These are phyloP conservation scores for Tetropium fuscum DNA, from an alignment of 2,888 invertebrate species.

Conservation along the genomic window DNA sequence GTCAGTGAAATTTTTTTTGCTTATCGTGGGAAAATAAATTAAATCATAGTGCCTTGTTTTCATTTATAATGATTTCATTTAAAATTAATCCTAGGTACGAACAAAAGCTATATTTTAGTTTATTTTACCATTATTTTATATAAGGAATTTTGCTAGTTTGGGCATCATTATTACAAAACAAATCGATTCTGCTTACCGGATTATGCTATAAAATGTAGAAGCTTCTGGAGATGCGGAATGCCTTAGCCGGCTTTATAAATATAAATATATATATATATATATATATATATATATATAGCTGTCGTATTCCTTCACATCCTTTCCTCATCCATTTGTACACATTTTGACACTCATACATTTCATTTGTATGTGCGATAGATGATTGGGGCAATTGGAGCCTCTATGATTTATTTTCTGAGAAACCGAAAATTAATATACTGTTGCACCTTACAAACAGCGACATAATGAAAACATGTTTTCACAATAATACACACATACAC, in stretches of 20 bases:
- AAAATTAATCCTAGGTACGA: background rate
- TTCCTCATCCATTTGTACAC: constrained; percentile 48
- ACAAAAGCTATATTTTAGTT: constrained; percentile 45
- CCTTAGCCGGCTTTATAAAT: constrained; percentile 61
- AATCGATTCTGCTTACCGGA: constrained; percentile 45
- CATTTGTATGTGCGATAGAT: constrained; percentile 51
- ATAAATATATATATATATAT: too few species aligned
- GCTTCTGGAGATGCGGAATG: constrained; percentile 62
- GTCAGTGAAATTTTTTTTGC: constrained; percentile 58
- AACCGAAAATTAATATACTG: constrained; percentile 33
- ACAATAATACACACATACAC: constrained; percentile 30
- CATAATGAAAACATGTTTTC: constrained; percentile 32
- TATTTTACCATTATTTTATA: constrained; percentile 42
- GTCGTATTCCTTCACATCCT: constrained; percentile 58
- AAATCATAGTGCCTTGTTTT: constrained; percentile 24
- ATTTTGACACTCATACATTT: constrained; percentile 50
- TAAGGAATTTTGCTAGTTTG: constrained; percentile 47
- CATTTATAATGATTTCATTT: constrained; percentile 6
- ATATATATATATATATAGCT: constrained; percentile 58
- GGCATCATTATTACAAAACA: constrained; percentile 39
- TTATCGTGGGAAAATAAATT: constrained; percentile 50
- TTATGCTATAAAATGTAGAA: constrained; percentile 50
- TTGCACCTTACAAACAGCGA: constrained; percentile 47
- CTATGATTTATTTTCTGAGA: constrained; percentile 61
- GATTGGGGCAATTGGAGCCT: constrained; percentile 47